Evolutionary conservation across 1,140 invertebrate species (phyloP), one percentile per base, ranked within the genome.

Genomic region (Samia ricini): DNA sequence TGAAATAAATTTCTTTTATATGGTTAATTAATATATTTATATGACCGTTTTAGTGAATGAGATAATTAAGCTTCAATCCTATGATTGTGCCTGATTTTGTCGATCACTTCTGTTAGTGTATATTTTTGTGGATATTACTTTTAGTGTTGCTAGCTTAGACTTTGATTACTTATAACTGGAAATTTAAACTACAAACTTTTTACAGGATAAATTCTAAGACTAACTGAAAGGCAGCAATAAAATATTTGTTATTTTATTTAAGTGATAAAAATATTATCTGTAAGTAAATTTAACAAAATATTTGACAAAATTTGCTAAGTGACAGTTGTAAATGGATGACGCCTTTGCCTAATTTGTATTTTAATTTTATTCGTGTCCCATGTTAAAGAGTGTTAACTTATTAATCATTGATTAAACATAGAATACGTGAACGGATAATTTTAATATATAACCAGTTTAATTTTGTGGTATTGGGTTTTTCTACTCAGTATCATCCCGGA

Each of bases 291-390:
- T 24, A 42, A 42, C 22, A n/a, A 23, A 8, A 4, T 22, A 6
- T 54, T 68, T 72, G 74, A 75, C 76, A 67, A 75, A 77, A 74
- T 80, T 84, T 87, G 79, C 84, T 87, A 82, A 85, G 77, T 65
- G 73, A 77, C 75, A 82, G 81, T 87, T 85, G 84, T 87, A 79
- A 73, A 62, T 52, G 54, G 29, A n/a, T 55, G 52, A 24, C 2
- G 18, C 52, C 52, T 55, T 55, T 55, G 52, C 21, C 52, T 48
- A 51, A 70, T 63, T 73, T 72, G 62, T 67, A 49, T 55, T 52
- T 59, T 60, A 29, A 23, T 29, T 26, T 19, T 19, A 22, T 21
- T n/a, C 29, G 20, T 50, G n/a, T 24, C 20, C 48, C 18, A 23
- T 15, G 33, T 15, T 42, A 42, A 52, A 21, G 19, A 21, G 19